Percentiles rank a stretch among this genome's conserved stretches.
phyloP scores from a whole-genome alignment of 2,888 invertebrate species.

The Thecocarcelia acutangulata region DNA sequence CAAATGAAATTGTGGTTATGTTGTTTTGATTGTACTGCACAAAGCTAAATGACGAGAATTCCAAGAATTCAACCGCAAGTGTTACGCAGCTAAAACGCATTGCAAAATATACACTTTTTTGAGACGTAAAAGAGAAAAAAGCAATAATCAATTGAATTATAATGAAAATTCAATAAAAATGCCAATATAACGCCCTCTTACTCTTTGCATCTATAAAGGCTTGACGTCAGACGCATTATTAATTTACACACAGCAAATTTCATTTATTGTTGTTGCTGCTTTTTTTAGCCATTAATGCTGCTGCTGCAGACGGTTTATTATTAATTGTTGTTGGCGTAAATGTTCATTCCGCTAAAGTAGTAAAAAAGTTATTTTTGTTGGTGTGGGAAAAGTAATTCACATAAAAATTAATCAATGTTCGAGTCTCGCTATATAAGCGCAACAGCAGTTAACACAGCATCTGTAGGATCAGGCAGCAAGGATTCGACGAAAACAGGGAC shows the following conservation, averaged over 20 bases:
- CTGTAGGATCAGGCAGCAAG: slow-evolving; percentile 14
- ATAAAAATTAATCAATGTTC: slow-evolving; percentile 70
- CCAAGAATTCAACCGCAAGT: slow-evolving; percentile 53
- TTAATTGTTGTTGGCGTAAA: slow-evolving; percentile 39
- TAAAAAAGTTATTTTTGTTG: slow-evolving; percentile 11
- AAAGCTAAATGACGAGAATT: slow-evolving; percentile 38
- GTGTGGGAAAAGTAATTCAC: slow-evolving; percentile 28
- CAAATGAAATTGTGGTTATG: slow-evolving; percentile 66
- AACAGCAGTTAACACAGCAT: slow-evolving; percentile 44
- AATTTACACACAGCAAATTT: slow-evolving; percentile 42
- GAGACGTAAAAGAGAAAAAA: slow-evolving; percentile 10
- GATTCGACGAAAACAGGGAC: not conserved
- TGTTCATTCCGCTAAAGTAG: slow-evolving; percentile 15
- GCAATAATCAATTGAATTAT: slow-evolving; percentile 18
- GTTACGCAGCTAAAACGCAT: slow-evolving; percentile 8
- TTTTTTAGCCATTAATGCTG: not conserved
- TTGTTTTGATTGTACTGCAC: slow-evolving; percentile 59
- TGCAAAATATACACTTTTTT: slow-evolving; percentile 3
- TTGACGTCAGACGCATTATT: slow-evolving; percentile 63
- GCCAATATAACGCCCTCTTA: slow-evolving; percentile 59
- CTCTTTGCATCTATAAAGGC: slow-evolving; percentile 37
- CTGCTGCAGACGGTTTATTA: slow-evolving; percentile 12
- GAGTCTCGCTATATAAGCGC: slow-evolving; percentile 71
- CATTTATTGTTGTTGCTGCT: slow-evolving; percentile 24
- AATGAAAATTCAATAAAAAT: slow-evolving; percentile 62